A percentile compares a stretch with the other conserved stretches of the same genome.
These are phyloP conservation scores for Laspeyria flexula DNA, from an alignment of 2,888 invertebrate species.

Conservation along the genomic window DNA sequence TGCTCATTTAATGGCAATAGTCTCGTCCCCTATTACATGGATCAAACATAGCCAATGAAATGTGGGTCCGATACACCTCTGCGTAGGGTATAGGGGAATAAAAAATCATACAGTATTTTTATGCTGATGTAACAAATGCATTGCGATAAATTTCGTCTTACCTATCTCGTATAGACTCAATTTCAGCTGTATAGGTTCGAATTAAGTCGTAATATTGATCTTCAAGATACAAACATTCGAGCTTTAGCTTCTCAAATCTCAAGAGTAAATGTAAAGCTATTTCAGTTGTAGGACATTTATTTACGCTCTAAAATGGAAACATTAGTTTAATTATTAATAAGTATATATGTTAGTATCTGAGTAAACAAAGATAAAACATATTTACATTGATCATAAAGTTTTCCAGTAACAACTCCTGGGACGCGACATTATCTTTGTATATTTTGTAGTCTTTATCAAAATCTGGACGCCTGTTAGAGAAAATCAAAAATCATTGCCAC, in stretches of 20 bases:
- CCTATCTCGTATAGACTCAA: conserved; percentile 89
- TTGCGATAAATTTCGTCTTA: conserved; percentile 40
- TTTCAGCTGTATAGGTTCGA: conserved; percentile 88
- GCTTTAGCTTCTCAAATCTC: conserved; percentile 90
- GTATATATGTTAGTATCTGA: no score
- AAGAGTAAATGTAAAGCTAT: conserved; percentile 79
- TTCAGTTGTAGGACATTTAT: conserved; percentile 81
- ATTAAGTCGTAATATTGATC: conserved; percentile 91
- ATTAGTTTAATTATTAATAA: not conserved
- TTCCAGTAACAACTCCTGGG: conserved; percentile 90
- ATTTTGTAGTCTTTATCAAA: conserved; percentile 92
- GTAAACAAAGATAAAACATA: not conserved
- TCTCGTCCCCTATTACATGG: no score
- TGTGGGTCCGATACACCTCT: no score
- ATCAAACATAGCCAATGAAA: no score
- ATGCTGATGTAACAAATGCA: not conserved
- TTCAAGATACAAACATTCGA: conserved; percentile 90
- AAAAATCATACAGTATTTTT: no score
- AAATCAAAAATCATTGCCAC: not conserved
- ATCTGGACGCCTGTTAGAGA: conserved; percentile 72
- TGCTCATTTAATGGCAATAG: no score
- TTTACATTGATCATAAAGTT: conserved; percentile 88
- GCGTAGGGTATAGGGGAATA: no score
- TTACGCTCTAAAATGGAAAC: conserved; percentile 64
- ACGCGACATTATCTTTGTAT: conserved; percentile 89